phyloP scores from a whole-genome alignment of 2,797 vertebrate genomes.

The Sebastes oblongus region DNA sequence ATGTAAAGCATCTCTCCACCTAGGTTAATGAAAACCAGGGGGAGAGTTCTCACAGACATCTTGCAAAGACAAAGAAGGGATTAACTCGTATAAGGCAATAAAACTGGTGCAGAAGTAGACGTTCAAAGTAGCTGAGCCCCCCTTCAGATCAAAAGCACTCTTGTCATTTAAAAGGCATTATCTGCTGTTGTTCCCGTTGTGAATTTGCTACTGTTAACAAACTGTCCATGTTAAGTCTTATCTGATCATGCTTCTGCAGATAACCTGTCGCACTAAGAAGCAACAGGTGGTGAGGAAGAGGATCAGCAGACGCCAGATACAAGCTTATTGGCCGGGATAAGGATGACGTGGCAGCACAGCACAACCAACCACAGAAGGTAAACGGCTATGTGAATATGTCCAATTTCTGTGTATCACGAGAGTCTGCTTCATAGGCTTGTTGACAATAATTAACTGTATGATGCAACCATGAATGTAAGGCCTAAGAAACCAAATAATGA shows the following conservation, averaged over 20 bases:
- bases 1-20: conserved; percentile 98
- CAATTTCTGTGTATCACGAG: background rate
- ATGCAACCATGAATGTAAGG: background rate
- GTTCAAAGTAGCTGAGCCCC: background rate
- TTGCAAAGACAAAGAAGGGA: conserved; percentile 24
- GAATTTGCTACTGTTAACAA: background rate
- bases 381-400: background rate
- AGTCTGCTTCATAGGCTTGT: background rate
- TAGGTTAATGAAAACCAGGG: conserved; percentile 92
- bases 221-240: conserved; percentile 27
- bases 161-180: conserved; percentile 23
- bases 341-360: conserved; percentile 2
- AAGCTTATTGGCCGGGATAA: conserved; percentile 64
- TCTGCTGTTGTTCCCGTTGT: conserved; percentile 6
- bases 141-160: background rate
- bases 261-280: conserved; percentile 53
- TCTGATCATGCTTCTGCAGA: conserved; percentile 38
- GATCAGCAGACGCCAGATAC: conserved; percentile 54
- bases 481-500: background rate
- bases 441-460: background rate
- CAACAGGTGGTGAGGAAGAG: conserved; percentile 71
- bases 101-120: background rate
- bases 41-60: conserved; percentile 90
- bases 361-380: conserved; percentile 27
- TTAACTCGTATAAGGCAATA: conserved; percentile 7